Percentiles rank a stretch among this genome's conserved stretches.
These are phyloP conservation scores for Pseudochaenichthys georgianus DNA, from an alignment of 2,797 vertebrate genomes.

Conservation along the genomic window DNA sequence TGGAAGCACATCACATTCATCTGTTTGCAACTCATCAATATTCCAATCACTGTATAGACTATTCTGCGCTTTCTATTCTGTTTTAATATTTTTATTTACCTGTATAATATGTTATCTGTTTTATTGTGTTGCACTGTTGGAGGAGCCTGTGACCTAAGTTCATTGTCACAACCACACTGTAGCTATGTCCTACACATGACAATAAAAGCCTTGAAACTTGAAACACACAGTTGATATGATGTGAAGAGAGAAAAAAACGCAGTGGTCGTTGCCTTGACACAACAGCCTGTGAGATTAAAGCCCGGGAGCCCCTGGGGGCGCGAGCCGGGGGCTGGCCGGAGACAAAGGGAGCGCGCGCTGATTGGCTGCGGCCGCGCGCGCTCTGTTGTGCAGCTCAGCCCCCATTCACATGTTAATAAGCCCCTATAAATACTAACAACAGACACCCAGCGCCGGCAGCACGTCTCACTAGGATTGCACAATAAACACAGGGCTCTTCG, in stretches of 20 bases:
- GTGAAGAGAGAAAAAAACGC: constrained; percentile 18
- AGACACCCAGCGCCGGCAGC: constrained; percentile 73
- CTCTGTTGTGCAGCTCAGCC: constrained; percentile 75
- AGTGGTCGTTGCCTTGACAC: constrained; percentile 56
- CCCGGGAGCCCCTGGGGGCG: constrained; percentile 63
- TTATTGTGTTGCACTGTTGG: too few species aligned
- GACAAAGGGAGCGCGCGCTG: constrained; percentile 82
- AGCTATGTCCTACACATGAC: too few species aligned
- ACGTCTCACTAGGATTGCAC: constrained; percentile 67
- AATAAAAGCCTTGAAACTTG: neutral
- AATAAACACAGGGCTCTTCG: constrained; percentile 70
- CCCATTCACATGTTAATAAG: constrained; percentile 86
- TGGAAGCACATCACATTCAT: too few species aligned
- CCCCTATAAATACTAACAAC: constrained; percentile 83
- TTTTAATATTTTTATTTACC: too few species aligned
- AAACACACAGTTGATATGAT: neutral
- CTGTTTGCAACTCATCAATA: too few species aligned
- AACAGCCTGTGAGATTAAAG: constrained; percentile 60
- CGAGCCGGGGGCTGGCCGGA: constrained; percentile 66
- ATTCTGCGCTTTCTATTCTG: too few species aligned
- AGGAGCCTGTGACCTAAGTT: too few species aligned
- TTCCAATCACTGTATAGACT: too few species aligned
- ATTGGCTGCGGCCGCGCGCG: constrained; percentile 83
- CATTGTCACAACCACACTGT: too few species aligned
- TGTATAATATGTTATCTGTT: too few species aligned